Evolutionary conservation across 2,888 invertebrate species (phyloP), one percentile per base, ranked within the genome.

Genomic region (Ectemnius cavifrons): DNA sequence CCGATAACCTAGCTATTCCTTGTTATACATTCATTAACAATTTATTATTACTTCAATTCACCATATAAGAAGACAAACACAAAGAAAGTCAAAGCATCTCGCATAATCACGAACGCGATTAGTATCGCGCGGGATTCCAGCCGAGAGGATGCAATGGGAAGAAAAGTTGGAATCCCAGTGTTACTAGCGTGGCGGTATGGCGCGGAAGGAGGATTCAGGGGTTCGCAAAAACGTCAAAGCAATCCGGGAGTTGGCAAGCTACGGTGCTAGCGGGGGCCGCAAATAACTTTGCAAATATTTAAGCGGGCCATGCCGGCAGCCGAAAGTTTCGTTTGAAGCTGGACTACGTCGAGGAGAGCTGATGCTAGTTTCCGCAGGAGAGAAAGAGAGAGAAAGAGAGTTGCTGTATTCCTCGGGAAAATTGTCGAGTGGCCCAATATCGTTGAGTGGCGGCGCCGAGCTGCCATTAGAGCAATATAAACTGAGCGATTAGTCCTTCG

Each of bases 241-340:
- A 27, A 59, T 59, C 20, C 59, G 18, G 20, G 59, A 52, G 52
- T 52, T 52, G n/a, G 52, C 52, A 52, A 37, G 37, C 8, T 8
- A 37, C 37, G 37, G 37, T 11, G n/a, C 1, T 52, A 52, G 52
- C 37, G 37, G 37, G 37, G 37, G 37, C 52, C 52, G 52, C 37
- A 37, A 52, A 16, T 52, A 52, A 52, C 52, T 52, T 52, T 52
- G 52, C 52, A 52, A 52, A 52, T 52, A 52, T 52, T 52, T 52
- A 52, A 52, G n/a, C 52, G 52, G n/a, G 52, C n/a, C 52, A 52
- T 52, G 52, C 52, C 14, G 52, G 16, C 52, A 4, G 52, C n/a
- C 52, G 52, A 16, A 52, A 52, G 14, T 52, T 52, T 52, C 52
- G 14, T 16, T 37, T 37, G 37, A 37, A 37, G 37, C 37, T 23